Conservation (phyloP, 2,888 invertebrate species). For the Diachrysia chrysitis region DNA sequence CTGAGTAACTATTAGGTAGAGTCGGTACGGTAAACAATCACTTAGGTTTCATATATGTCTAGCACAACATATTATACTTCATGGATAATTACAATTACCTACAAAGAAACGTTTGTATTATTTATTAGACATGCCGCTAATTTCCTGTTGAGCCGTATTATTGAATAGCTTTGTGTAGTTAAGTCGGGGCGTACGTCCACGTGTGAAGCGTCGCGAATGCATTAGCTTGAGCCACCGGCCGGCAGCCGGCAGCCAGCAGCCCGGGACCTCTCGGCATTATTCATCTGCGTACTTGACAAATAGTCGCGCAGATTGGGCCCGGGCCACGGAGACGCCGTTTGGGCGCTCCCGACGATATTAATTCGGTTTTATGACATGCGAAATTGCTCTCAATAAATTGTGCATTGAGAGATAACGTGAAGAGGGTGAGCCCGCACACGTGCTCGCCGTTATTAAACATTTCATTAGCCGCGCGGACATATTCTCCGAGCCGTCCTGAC, state of each 20-base stretch:
- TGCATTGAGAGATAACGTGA: slow-evolving; percentile 71
- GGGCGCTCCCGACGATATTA: slow-evolving; percentile 68
- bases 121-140: slow-evolving; percentile 22
- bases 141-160: slow-evolving; percentile 34
- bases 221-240: slow-evolving; percentile 28
- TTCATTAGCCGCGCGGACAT: slow-evolving; percentile 77
- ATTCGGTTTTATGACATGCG: slow-evolving; percentile 88
- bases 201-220: slow-evolving; percentile 45
- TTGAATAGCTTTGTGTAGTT: slow-evolving; percentile 22
- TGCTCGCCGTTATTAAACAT: slow-evolving; percentile 85
- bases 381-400: slow-evolving; percentile 87
- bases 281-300: slow-evolving; percentile 39
- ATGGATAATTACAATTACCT: slow-evolving; percentile 19
- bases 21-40: neutral
- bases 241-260: slow-evolving; percentile 31
- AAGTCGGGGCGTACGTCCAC: slow-evolving; percentile 23
- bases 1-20: neutral
- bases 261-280: slow-evolving; percentile 11
- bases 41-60: neutral
- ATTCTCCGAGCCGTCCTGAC: slow-evolving; percentile 59
- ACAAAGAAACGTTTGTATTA: slow-evolving; percentile 20
- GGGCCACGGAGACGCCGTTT: slow-evolving; percentile 1
- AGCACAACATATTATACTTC: neutral
- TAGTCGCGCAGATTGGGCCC: slow-evolving; percentile 17
- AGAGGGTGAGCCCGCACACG: slow-evolving; percentile 70